Evolutionary conservation across 2,888 invertebrate species (phyloP), one percentile per base, ranked within the genome.

Genomic region (Ectemnius cavifrons): DNA sequence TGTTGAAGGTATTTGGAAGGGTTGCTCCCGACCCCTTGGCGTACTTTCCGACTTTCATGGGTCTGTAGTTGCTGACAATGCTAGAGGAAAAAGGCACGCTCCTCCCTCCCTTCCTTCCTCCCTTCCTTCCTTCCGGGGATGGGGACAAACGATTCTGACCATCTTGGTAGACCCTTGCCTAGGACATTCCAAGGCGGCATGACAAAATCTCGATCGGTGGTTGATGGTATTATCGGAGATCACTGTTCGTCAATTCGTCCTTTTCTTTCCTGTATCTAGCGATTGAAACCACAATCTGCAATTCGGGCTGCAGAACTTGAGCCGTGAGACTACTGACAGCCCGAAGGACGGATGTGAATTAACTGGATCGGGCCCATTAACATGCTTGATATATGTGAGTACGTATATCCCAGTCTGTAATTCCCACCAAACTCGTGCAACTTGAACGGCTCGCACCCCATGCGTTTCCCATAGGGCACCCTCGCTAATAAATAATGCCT

Each of bases 21-120:
- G 72, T 68, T 81, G 63, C 4, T 37, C 8, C 16, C 63, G 69
- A 82, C 64, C 82, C 82, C 73, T 79, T 81, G 62, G 57, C 62
- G 63, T 69, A 69, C 63, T 77, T 59, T 46, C 58, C 47, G 68
- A 82, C 69, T 61, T 84, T 79, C 45, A 83, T 81, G 76, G 82
- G 58, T 74, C 71, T 75, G 72, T 73, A 83, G 81, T 83, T 81
- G 67, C 67, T 81, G 83, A 86, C 83, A 85, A 86, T 84, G 61
- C 62, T 13, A 8, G 14, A 23, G 58, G 73, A 75, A 81, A 82
- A 70, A 68, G 82, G 79, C 63, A 58, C 66, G 62, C 11, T 8
- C 37, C 37, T 6, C 11, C 37, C 37, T 37, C 8, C 37, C 37
- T 37, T 37, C 5, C 37, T 37, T 37, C 37, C 37, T 37, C 8